Percentiles rank a stretch among this genome's conserved stretches.
These are phyloP conservation scores for Drosophila barbarae DNA, from an alignment of 2,888 invertebrate species.

Conservation along the genomic window DNA sequence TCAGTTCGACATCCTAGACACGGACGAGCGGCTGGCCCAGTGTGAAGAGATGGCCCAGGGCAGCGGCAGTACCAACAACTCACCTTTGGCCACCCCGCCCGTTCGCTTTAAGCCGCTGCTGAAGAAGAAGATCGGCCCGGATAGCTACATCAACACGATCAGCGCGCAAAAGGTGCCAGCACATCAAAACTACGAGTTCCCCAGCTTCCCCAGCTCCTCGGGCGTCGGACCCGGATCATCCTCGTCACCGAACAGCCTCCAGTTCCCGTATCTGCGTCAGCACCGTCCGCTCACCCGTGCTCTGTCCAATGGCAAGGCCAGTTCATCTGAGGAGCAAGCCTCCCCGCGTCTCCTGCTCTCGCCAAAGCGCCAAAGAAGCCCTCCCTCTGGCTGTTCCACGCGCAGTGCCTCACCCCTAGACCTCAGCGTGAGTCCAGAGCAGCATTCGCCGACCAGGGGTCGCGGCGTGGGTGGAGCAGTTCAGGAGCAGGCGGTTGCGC, in stretches of 20 bases:
- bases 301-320: constrained; percentile 82
- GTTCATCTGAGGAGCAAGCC: constrained; percentile 32
- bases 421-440: constrained; percentile 67
- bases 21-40: constrained; percentile 82
- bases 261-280: constrained; percentile 77
- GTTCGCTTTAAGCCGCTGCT: constrained; percentile 82
- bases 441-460: constrained; percentile 65
- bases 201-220: constrained; percentile 69
- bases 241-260: constrained; percentile 38
- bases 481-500: constrained; percentile 72
- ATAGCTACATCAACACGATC: constrained; percentile 86
- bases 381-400: constrained; percentile 79
- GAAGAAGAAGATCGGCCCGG: constrained; percentile 85
- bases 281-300: constrained; percentile 87
- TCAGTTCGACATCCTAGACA: constrained; percentile 91
- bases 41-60: constrained; percentile 68
- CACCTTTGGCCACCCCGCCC: constrained; percentile 70
- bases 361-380: constrained; percentile 76
- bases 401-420: constrained; percentile 80
- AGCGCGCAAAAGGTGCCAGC: constrained; percentile 79
- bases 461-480: constrained; percentile 60
- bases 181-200: constrained; percentile 77
- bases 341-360: constrained; percentile 74
- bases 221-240: constrained; percentile 10
- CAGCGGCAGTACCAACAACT: constrained; percentile 66